phyloP scores from a whole-genome alignment of 2,888 invertebrate genomes.

The Scrobipalpa costella region DNA sequence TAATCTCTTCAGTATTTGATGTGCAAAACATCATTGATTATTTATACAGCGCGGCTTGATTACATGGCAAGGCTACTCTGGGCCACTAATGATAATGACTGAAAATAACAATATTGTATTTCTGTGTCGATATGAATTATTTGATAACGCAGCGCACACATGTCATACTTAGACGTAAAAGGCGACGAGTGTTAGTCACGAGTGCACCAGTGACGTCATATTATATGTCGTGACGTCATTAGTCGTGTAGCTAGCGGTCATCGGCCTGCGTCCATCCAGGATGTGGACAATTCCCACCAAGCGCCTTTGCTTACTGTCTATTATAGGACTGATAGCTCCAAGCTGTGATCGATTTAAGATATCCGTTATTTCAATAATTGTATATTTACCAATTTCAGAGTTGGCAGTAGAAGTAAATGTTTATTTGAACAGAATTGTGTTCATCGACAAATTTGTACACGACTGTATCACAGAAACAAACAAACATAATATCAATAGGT shows the following conservation, averaged over 20 bases:
- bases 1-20: too few species aligned
- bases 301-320: conserved; percentile 51
- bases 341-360: background rate
- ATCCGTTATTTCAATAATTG: too few species aligned
- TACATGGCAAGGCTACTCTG: too few species aligned
- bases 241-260: conserved; percentile 43
- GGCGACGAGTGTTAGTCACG: background rate
- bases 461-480: too few species aligned
- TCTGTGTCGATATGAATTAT: background rate
- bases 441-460: too few species aligned
- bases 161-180: background rate
- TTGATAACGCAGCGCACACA: background rate
- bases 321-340: background rate
- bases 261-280: conserved; percentile 69
- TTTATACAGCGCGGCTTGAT: too few species aligned
- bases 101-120: too few species aligned
- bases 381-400: background rate
- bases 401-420: background rate
- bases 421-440: too few species aligned
- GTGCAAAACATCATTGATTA: too few species aligned
- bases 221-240: background rate
- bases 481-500: too few species aligned
- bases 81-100: too few species aligned
- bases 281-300: conserved; percentile 72
- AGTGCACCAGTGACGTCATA: background rate